These are phyloP conservation scores for Ptiloglossa arizonensis DNA, from an alignment of 1,140 invertebrate genomes.

Conservation along the genomic window DNA sequence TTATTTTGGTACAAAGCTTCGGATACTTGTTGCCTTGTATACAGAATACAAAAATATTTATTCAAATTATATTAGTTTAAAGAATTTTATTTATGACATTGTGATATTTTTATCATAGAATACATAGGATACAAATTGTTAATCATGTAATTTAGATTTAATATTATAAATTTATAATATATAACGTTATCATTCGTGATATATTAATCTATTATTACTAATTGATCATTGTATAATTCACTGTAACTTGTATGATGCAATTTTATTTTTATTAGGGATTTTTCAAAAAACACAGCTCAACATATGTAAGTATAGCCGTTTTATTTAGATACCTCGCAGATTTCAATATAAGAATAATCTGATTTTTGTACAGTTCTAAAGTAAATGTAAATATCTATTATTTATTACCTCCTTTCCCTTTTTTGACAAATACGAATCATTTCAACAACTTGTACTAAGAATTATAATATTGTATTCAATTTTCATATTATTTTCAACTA, in stretches of 20 bases:
- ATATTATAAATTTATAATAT: neutral
- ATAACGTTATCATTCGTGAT: too few species aligned
- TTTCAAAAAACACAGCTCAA: too few species aligned
- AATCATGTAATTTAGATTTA: too few species aligned
- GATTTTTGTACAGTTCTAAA: neutral
- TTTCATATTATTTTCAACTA: neutral
- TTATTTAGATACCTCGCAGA: constrained; percentile 2
- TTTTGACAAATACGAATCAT: neutral
- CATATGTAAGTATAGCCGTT: neutral
- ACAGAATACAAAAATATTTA: too few species aligned
- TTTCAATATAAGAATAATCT: constrained; percentile 27
- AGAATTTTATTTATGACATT: too few species aligned
- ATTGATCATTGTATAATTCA: too few species aligned
- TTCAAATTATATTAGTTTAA: too few species aligned
- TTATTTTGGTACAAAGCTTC: too few species aligned
- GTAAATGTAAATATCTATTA: constrained; percentile 1
- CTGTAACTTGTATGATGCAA: neutral
- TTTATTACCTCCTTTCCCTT: neutral
- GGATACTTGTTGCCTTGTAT: too few species aligned
- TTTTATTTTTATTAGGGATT: neutral
- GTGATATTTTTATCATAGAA: too few species aligned
- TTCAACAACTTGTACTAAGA: neutral
- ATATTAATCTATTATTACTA: too few species aligned
- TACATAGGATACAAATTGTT: too few species aligned
- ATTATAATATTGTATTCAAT: neutral